Conservation (phyloP, 2,113 vertebrate species). For the Perca fluviatilis region DNA sequence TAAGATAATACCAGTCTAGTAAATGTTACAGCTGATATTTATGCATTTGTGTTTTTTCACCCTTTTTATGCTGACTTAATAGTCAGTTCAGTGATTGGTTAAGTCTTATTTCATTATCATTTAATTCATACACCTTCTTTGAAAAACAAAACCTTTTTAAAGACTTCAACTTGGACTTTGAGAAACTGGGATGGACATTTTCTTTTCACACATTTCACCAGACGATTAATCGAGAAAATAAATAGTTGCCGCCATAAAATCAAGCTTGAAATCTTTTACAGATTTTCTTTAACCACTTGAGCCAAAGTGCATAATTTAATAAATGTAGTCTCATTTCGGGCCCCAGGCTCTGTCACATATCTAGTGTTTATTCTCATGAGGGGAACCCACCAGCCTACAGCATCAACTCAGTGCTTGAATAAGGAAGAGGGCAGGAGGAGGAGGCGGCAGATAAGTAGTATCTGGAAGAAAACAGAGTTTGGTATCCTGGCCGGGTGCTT, state of each 20-base stretch:
- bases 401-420: background rate
- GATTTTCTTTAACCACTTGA: background rate
- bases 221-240: too few species aligned
- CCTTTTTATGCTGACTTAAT: background rate
- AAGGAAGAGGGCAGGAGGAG: conserved; percentile 1
- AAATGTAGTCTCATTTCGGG: background rate
- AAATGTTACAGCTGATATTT: background rate
- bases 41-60: background rate
- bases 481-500: conserved; percentile 37
- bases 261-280: background rate
- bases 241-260: too few species aligned
- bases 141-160: too few species aligned
- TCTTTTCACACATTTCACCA: too few species aligned
- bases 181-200: too few species aligned
- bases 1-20: background rate
- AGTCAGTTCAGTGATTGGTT: background rate
- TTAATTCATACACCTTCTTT: background rate
- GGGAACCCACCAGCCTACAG: background rate
- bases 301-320: background rate
- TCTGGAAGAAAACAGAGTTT: conserved; percentile 34
- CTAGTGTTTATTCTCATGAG: background rate
- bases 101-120: background rate
- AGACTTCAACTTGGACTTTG: too few species aligned
- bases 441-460: conserved; percentile 9
- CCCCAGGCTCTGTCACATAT: background rate